These are phyloP conservation scores for Muscicapa adusta DNA, from an alignment of 2,113 vertebrate species.

Conservation along the genomic window DNA sequence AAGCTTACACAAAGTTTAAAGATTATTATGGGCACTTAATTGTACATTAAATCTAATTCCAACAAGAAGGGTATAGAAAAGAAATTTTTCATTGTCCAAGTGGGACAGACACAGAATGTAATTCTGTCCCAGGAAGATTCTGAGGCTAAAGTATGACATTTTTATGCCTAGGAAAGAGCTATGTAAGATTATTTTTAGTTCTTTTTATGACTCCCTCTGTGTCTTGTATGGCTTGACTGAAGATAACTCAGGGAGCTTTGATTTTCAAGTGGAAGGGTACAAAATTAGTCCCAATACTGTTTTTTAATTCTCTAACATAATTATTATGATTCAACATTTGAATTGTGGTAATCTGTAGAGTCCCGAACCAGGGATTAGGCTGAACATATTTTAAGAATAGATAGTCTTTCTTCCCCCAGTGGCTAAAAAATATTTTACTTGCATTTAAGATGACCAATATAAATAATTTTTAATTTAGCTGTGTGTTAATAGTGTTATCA, in stretches of 20 bases:
- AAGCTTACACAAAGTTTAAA: neutral
- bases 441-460: neutral
- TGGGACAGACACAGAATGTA: neutral
- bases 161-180: constrained; percentile 2
- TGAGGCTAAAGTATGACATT: constrained; percentile 11
- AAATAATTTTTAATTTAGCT: constrained; percentile 7
- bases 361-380: neutral
- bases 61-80: neutral
- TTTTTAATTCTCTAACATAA: constrained; percentile 56
- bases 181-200: constrained; percentile 36
- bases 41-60: neutral
- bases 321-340: constrained; percentile 47
- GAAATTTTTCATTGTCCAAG: neutral
- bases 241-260: constrained; percentile 2
- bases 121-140: neutral
- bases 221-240: constrained; percentile 35
- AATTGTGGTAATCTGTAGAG: neutral
- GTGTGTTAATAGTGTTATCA: neutral
- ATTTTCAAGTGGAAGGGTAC: constrained; percentile 22
- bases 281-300: constrained; percentile 52
- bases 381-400: neutral
- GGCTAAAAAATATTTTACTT: neutral
- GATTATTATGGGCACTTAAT: neutral
- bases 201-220: constrained; percentile 36
- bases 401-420: neutral